A percentile compares a stretch with the other conserved stretches of the same genome.
Conservation (phyloP, 2,113 vertebrate species). For the Progne subis region DNA sequence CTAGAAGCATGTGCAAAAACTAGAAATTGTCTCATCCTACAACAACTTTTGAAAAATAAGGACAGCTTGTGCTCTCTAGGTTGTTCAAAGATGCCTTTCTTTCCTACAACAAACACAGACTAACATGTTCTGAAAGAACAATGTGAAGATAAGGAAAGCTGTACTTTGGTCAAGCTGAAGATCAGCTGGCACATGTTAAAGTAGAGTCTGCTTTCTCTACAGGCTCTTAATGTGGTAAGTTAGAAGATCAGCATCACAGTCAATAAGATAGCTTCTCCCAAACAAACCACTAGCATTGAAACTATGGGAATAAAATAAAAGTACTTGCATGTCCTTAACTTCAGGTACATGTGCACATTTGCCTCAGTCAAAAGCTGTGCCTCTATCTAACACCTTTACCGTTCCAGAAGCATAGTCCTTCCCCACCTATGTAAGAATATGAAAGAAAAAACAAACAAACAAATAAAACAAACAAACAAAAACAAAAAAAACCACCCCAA, state of each 20-base stretch:
- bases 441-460: neutral
- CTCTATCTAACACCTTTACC: neutral
- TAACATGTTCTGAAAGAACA: neutral
- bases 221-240: neutral
- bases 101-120: neutral
- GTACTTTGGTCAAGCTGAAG: neutral
- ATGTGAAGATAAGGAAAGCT: neutral
- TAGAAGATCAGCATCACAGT: neutral
- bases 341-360: neutral
- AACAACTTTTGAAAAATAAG: neutral
- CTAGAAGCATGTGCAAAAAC: neutral
- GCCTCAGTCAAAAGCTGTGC: neutral
- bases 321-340: neutral
- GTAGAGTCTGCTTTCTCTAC: neutral
- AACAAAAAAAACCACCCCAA: too few species aligned
- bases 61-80: neutral
- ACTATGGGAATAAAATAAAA: neutral
- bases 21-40: neutral
- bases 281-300: neutral
- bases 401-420: neutral
- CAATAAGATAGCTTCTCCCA: neutral
- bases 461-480: neutral
- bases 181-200: neutral
- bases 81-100: neutral
- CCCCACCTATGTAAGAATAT: neutral